Base-by-base conservation (phyloP, 1,140 invertebrate genomes). In the Penaeus japonicus region DNA sequence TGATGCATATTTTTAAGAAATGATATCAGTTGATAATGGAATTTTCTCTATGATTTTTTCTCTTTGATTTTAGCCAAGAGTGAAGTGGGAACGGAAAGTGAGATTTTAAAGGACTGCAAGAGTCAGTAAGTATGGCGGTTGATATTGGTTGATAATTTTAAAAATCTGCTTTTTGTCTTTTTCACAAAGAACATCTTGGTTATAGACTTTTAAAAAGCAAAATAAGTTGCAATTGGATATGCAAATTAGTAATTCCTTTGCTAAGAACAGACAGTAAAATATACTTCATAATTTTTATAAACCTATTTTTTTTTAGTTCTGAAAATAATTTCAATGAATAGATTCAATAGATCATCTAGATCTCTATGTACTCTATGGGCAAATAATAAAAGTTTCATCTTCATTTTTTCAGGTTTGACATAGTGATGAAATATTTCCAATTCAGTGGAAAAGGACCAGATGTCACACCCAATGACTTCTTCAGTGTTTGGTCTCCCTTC, bases 391-490 rank as follows among this genome's bases (percentile, higher is more conserved):
- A 80, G 39, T 77, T 27, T 47, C 54, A 73, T 32, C 18, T 81
- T n/a, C 55, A 54, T 85, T 53, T 65, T 77, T 92, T 39, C 90
- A 95, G 94, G 91, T 99, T 99, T 92, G 93, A 96, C 82, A 93
- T 95, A 17, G 96, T 96, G 0, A 96, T 98, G 93, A 94, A 95
- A 91, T 98, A 96, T 93, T 99, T 98, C 93, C 96, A 97, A 89
- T 97, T 96, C 91, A 94, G 95, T 75, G 96, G 97, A 0, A 96
- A 97, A 94, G 94, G 94, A 15, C 94, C 95, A 55, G 91, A 96
- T 77, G 95, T 96, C 54, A 95, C 95, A 77, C 96, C 97, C 0
- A 96, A 96, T 91, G 96, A 98, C 88, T 99, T 99, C 92, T 99
- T 99, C 91, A 94, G 95, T 85, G 93, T 96, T 35, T 99, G 98